These are phyloP conservation scores for Mayetiola destructor DNA, from an alignment of 2,888 invertebrate genomes.

Conservation along the genomic window DNA sequence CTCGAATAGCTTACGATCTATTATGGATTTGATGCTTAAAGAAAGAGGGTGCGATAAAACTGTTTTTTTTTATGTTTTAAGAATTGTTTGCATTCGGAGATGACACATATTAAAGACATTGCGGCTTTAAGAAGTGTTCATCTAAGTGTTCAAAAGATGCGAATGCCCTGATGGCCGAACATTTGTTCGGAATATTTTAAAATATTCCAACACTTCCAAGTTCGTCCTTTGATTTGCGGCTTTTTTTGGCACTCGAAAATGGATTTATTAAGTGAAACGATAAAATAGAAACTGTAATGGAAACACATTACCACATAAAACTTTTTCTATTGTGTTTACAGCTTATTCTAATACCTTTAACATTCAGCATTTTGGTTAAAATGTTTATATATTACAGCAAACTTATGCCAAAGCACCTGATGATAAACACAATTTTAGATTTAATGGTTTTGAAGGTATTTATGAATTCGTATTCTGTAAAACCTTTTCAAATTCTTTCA, in stretches of 20 bases:
- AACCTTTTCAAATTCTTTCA: slow-evolving; percentile 1
- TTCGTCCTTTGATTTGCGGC: neutral
- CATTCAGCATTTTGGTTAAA: neutral
- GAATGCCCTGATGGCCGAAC: neutral
- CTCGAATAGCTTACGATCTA: too few relatives aligned
- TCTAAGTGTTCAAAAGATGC: neutral
- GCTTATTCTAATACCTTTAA: neutral
- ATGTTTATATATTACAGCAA: neutral
- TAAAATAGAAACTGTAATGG: neutral
- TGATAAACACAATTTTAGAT: too few relatives aligned
- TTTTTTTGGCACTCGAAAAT: neutral
- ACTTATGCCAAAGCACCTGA: slow-evolving; percentile 12
- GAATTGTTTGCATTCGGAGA: too few relatives aligned
- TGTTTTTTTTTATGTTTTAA: too few relatives aligned
- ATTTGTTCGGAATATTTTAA: neutral
- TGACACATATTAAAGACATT: too few relatives aligned
- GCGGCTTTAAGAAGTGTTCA: neutral
- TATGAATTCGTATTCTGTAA: neutral
- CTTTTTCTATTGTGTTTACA: neutral
- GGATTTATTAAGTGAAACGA: slow-evolving; percentile 3
- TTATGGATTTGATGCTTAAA: too few relatives aligned
- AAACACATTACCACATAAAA: slow-evolving; percentile 5
- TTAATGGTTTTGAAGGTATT: slow-evolving; percentile 2
- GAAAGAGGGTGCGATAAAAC: too few relatives aligned
- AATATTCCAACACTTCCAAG: neutral